Evolutionary conservation across 2,113 vertebrate species (phyloP).

Genomic region (Colinus virginianus): DNA sequence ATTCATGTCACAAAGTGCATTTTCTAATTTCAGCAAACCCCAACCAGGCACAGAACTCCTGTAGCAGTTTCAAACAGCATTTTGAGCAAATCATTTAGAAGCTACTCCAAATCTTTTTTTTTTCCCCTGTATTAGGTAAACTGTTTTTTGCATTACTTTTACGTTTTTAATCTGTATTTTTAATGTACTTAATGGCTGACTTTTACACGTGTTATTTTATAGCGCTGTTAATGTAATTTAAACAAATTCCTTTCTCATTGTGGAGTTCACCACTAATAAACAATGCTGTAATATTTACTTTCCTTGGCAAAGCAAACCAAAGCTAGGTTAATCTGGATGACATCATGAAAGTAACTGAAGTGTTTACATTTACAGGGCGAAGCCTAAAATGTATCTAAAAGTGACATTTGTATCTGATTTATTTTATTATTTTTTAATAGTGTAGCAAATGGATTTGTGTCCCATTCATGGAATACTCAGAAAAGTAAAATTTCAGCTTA

Average conservation of each 20-base stretch:
- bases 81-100: not conserved
- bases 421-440: not conserved
- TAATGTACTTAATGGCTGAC: not conserved
- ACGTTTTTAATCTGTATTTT: not conserved
- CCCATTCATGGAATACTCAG: not conserved
- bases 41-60: not conserved
- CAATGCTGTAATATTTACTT: not conserved
- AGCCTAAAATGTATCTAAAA: not conserved
- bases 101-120: not conserved
- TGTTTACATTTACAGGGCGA: not conserved
- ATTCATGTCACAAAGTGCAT: not conserved
- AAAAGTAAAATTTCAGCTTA: not conserved
- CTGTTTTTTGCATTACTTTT: not conserved
- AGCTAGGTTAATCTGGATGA: not conserved
- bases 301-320: not conserved
- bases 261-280: not conserved
- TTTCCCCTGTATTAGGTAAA: not conserved
- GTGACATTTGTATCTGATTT: not conserved
- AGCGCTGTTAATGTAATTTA: not conserved
- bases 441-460: not conserved
- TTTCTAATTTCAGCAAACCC: not conserved
- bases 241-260: not conserved
- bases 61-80: not conserved
- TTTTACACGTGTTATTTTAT: not conserved
- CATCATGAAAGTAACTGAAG: constrained; percentile 1